Evolutionary conservation across 2,888 invertebrate genomes (phyloP).

Genomic region (Tiliacea citrago): DNA sequence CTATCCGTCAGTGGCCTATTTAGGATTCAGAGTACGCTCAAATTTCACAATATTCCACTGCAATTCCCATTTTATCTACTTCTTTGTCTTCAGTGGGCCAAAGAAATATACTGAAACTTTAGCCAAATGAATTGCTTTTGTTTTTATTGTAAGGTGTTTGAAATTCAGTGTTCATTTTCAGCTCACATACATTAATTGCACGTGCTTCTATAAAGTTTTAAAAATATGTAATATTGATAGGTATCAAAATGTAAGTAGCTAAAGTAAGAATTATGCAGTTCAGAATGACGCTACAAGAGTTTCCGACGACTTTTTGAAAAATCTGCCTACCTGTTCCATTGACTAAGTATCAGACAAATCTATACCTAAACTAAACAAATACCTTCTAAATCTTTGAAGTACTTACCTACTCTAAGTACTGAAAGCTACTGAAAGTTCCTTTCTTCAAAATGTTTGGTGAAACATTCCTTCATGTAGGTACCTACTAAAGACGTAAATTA

Average conservation of each 20-base stretch:
- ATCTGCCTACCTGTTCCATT: no score
- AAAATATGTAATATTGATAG: background rate
- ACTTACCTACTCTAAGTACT: background rate
- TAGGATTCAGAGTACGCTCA: slow-evolving; percentile 76
- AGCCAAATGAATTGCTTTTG: slow-evolving; percentile 56
- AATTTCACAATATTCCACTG: slow-evolving; percentile 81
- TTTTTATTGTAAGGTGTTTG: slow-evolving; percentile 33
- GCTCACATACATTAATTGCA: slow-evolving; percentile 1
- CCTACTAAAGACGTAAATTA: no score
- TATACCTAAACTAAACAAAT: background rate
- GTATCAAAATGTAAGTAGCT: background rate
- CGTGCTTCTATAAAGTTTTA: background rate
- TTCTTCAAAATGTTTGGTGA: background rate
- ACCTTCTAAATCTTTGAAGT: background rate
- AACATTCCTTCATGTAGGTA: background rate
- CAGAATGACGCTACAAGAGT: background rate
- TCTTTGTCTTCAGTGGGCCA: slow-evolving; percentile 73
- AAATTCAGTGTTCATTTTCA: slow-evolving; percentile 33
- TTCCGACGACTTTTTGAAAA: background rate
- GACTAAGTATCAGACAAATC: background rate
- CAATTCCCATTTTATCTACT: slow-evolving; percentile 77
- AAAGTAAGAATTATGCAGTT: background rate
- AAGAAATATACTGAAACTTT: slow-evolving; percentile 67
- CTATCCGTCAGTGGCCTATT: slow-evolving; percentile 73
- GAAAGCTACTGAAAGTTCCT: background rate